These are phyloP conservation scores for Hozukius guyotensis DNA, from an alignment of 2,797 vertebrate genomes.

Conservation along the genomic window DNA sequence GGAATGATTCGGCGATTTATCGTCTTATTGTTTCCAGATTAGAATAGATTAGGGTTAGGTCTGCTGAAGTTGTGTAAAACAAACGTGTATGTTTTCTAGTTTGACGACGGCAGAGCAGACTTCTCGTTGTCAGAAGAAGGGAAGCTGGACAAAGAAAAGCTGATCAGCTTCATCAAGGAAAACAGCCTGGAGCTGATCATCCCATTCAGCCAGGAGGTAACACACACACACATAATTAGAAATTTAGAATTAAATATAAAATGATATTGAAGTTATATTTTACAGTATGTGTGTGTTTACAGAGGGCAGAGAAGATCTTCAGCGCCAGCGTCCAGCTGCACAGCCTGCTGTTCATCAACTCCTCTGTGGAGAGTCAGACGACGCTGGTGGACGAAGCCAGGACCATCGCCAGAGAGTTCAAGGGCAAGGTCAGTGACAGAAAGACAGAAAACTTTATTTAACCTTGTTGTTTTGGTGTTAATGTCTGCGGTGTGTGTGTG, in stretches of 20 bases:
- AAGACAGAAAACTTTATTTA: background rate
- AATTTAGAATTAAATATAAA: background rate
- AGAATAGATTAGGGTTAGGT: background rate
- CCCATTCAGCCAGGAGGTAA: constrained; percentile 86
- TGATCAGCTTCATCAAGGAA: constrained; percentile 81
- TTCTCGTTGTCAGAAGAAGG: constrained; percentile 74
- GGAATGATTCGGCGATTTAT: background rate
- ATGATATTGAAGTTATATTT: background rate
- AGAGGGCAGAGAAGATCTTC: constrained; percentile 89
- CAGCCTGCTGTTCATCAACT: constrained; percentile 91
- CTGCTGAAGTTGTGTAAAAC: background rate
- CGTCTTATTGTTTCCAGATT: background rate
- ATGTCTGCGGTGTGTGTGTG: background rate
- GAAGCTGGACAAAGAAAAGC: constrained; percentile 76
- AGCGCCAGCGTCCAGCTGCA: constrained; percentile 85
- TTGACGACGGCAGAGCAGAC: constrained; percentile 88
- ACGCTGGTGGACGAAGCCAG: constrained; percentile 67
- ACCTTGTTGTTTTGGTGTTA: background rate
- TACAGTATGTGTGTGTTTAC: constrained; percentile 9
- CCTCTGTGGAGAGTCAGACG: constrained; percentile 75
- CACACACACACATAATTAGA: background rate
- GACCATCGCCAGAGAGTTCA: constrained; percentile 80
- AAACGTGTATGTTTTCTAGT: constrained; percentile 72
- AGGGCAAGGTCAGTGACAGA: constrained; percentile 79
- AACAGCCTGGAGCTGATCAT: constrained; percentile 90